Conservation (phyloP, 2,888 invertebrate species). For the Sphaerophoria rueppellii region DNA sequence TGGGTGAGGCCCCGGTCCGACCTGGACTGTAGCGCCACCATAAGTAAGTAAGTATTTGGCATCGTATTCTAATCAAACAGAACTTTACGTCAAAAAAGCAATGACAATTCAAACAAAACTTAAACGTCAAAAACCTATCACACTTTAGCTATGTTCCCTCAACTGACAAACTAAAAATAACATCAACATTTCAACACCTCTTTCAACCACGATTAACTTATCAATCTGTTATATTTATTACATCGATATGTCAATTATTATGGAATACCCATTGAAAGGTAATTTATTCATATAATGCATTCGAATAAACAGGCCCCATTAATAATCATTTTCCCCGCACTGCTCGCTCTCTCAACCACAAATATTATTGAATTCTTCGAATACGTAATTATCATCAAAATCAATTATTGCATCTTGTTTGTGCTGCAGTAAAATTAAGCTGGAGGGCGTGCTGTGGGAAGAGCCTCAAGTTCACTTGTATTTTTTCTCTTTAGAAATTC, state of each 20-base stretch:
- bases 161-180: neutral
- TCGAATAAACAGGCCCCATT: slow-evolving; percentile 2
- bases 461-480: slow-evolving; percentile 52
- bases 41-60: too few relatives aligned
- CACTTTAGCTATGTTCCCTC: neutral
- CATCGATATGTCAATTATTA: slow-evolving; percentile 1
- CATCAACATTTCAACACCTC: neutral
- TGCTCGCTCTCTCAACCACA: slow-evolving; percentile 1
- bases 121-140: too few relatives aligned
- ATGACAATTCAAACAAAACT: too few relatives aligned
- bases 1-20: too few relatives aligned
- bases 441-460: neutral
- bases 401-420: slow-evolving; percentile 33
- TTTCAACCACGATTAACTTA: slow-evolving; percentile 19
- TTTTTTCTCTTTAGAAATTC: slow-evolving; percentile 31
- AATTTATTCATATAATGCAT: slow-evolving; percentile 13
- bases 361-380: slow-evolving; percentile 12
- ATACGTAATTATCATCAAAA: slow-evolving; percentile 28
- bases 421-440: neutral
- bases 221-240: slow-evolving; percentile 3
- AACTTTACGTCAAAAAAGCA: too few relatives aligned
- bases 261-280: slow-evolving; percentile 2
- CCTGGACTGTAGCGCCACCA: too few relatives aligned
- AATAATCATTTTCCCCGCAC: neutral
- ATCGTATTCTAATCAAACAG: too few relatives aligned